A percentile compares a stretch with the other conserved stretches of the same genome.
phyloP scores from a whole-genome alignment of 1,140 invertebrate species.

The Wiebesia pumilae region DNA sequence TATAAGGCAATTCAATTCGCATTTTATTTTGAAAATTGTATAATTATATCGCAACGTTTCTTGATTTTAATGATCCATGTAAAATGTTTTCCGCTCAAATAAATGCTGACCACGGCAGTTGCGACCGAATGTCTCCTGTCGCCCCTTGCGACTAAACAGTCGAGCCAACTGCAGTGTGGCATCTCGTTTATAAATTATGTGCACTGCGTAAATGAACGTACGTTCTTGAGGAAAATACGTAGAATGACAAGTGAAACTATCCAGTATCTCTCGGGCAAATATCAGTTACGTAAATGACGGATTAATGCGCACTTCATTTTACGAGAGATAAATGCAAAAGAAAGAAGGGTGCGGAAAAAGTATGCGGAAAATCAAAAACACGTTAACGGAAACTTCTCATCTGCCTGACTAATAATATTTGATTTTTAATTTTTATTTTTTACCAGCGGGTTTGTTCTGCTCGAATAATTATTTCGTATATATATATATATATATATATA shows the following conservation, averaged over 20 bases:
- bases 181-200: background rate
- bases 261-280: slow-evolving; percentile 4
- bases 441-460: no score
- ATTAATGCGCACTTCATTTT: background rate
- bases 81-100: background rate
- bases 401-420: no score
- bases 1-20: background rate
- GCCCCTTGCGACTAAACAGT: background rate
- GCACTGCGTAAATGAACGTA: background rate
- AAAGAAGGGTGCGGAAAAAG: background rate
- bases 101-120: background rate
- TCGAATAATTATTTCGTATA: no score
- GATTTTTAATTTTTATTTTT: no score
- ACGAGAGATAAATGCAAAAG: background rate
- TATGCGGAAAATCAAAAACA: background rate
- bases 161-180: background rate
- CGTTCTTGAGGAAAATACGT: slow-evolving; percentile 9
- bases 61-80: background rate
- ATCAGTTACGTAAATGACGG: background rate
- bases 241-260: background rate
- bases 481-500: no score
- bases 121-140: background rate
- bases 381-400: no score
- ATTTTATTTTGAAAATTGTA: background rate
- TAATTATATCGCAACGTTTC: background rate